Base-by-base conservation (phyloP, 2,113 vertebrate genomes). In the Piprites chloris region DNA sequence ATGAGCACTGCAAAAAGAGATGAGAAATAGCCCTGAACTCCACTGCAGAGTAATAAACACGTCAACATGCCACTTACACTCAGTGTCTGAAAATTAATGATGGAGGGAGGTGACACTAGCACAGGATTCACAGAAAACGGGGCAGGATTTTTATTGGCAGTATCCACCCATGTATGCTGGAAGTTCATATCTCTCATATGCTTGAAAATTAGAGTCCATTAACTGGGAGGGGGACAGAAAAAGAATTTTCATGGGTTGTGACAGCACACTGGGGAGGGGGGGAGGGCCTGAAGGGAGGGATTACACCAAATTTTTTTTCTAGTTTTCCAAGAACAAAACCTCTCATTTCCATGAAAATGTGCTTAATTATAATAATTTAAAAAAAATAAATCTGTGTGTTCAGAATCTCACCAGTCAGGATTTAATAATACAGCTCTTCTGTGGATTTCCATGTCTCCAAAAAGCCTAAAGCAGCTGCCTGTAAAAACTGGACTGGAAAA, bases 151-250 rank as follows among this genome's bases (percentile, higher is more conserved):
- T 93, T 95, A 93, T 58, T 94, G 76, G 33, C 67, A 73, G 28
- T 62, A 86, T 83, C 81, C 63, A 73, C 18, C 37, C 81, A 83
- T 47, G 87, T 85, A 69, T 78, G 15, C 44, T 79, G 53, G 88
- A 87, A 95, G 56, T 87, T 89, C 32, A 61, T 42, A 47, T 82
- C 74, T 81, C 80, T 91, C 77, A 55, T 59, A 28, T 37, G 21
- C 77, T 90, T 91, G 47, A 85, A 63, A 96, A 97, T 94, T 91
- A 89, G 50, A 94, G 77, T 76, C 42, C 46, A 74, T 71, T 88
- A 92, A 88, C 76, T 89, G 69, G 69, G 87, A 95, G 55, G 24
- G 65, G 37, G 53, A 82, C 35, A 89, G 69, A 75, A 86, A n/a
- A 73, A 77, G 19, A 63, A 67, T 28, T 91, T 85, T 85, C 75